Conservation (phyloP, 2,888 invertebrate species). For the Anoplius nigerrimus region DNA sequence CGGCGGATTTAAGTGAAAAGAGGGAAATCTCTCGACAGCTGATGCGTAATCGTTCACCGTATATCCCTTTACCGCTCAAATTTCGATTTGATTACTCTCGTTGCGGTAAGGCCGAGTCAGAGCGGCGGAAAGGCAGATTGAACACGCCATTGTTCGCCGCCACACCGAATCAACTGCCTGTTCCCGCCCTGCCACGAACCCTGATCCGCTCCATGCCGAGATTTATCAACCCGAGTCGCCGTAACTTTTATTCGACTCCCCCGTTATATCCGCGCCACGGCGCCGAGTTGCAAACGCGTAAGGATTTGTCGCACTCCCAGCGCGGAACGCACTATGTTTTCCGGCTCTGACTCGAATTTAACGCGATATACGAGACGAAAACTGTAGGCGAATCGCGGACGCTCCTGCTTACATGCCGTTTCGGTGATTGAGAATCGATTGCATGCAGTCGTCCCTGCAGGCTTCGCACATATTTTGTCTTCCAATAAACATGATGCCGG, state of each 20-base stretch:
- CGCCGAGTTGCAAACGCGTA: conserved; percentile 17
- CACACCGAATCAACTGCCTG: too few species aligned
- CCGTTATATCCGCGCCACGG: background rate
- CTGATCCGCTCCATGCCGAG: too few species aligned
- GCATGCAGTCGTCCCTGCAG: conserved; percentile 24
- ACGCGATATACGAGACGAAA: conserved; percentile 23
- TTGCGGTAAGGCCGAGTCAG: too few species aligned
- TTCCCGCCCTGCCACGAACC: too few species aligned
- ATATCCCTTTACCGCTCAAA: conserved; percentile 7
- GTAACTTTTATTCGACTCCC: background rate
- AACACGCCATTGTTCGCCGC: background rate
- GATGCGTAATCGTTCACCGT: conserved; percentile 37
- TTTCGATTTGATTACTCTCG: background rate
- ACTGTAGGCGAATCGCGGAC: too few species aligned
- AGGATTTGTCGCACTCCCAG: conserved; percentile 27
- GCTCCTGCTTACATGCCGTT: conserved; percentile 17
- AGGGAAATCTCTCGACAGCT: conserved; percentile 19
- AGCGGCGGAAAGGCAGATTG: background rate
- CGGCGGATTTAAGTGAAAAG: conserved; percentile 36
- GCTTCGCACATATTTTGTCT: conserved; percentile 28
- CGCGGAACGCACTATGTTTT: conserved; percentile 26
- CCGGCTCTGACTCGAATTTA: conserved; percentile 29
- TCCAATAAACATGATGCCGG: conserved; percentile 35
- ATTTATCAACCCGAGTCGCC: too few species aligned
- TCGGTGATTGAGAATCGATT: conserved; percentile 47